Base-by-base conservation (phyloP, 2,113 vertebrate species). In the Junco hyemalis region DNA sequence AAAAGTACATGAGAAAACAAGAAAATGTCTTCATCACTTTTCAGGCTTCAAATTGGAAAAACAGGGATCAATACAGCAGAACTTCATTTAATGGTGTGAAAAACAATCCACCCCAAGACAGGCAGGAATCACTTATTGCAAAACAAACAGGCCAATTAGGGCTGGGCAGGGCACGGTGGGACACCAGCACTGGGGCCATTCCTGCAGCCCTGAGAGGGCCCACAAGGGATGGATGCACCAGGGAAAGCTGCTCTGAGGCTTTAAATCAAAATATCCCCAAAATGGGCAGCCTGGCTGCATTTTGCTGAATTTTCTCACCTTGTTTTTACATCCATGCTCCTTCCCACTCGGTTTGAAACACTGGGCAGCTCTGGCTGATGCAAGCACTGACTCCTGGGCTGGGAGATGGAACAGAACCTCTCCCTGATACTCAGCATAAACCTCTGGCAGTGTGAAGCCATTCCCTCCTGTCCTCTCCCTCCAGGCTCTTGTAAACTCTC, bases 21-120 rank as follows among this genome's bases (percentile, higher is more conserved):
- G 96, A 94, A 96, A 97, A 97, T 59, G 97, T 97, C 97, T 97
- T 97, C 97, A 97, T 97, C 95, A 96, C 96, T 97, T 97, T 79
- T 92, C 96, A 86, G 94, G 93, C 96, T 94, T 97, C 97, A 90
- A 97, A 97, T 97, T 97, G 96, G 96, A 97, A 97, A 97, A 97
- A 96, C 95, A 97, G 95, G 90, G 95, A 97, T 97, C 97, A 97
- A 97, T 97, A 97, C 94, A 71, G 89, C 93, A 96, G 96, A 97
- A 97, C 97, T 97, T 97, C 96, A 96, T 97, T 97, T 97, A 97
- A 97, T 97, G 97, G 96, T 97, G 96, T 97, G 97, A 96, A 95
- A 97, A 97, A 97, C 96, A 96, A 97, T 95, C 96, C 94, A 87
- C 65, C 95, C 88, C 81, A 19, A 97, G 95, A 96, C 92, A 90